Evolutionary conservation across 2,797 vertebrate species (phyloP).

Genomic region (Liasis olivaceus): DNA sequence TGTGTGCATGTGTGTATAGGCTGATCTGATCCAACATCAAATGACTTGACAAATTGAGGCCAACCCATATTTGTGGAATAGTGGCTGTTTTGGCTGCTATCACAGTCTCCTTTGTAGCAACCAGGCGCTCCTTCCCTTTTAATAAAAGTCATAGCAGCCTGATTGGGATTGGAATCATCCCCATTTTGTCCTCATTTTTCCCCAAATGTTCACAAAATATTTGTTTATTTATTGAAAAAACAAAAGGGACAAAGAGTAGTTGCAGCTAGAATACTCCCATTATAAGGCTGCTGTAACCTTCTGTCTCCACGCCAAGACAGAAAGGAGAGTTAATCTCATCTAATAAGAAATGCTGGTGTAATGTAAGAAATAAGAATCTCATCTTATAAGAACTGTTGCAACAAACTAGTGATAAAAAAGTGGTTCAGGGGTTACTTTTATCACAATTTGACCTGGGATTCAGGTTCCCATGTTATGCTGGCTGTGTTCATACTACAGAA

Average conservation of each 20-base stretch:
- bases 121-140: neutral
- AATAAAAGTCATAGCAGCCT: neutral
- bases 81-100: neutral
- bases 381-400: neutral
- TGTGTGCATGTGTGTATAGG: neutral
- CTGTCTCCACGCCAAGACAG: neutral
- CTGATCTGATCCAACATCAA: neutral
- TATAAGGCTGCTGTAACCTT: neutral
- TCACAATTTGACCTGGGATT: neutral
- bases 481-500: neutral
- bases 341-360: neutral
- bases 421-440: neutral
- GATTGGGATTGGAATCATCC: neutral
- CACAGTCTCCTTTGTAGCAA: neutral
- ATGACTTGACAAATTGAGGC: neutral
- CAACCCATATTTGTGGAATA: neutral
- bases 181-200: neutral
- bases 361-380: neutral
- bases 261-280: neutral
- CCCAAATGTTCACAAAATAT: neutral
- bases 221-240: neutral
- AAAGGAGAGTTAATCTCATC: neutral
- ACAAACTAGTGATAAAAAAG: neutral
- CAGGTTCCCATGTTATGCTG: neutral
- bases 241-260: neutral